Percentiles rank a stretch among this genome's conserved stretches.
phyloP scores from a whole-genome alignment of 1,140 invertebrate species.

The Euglossa dilemma region DNA sequence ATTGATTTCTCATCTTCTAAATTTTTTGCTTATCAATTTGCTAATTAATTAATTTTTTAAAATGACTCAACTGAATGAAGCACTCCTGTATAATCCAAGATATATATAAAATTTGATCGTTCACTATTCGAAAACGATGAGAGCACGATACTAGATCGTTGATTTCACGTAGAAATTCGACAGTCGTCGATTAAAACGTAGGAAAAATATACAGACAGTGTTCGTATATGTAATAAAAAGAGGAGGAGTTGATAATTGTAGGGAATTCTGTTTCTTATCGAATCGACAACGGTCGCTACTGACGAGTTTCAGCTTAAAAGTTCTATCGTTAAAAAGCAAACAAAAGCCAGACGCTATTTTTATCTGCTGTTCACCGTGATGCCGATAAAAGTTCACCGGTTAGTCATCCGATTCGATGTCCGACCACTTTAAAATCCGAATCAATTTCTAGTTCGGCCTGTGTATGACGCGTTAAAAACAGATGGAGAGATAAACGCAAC shows the following conservation, averaged over 20 bases:
- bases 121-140: too few species aligned
- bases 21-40: too few species aligned
- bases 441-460: neutral
- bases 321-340: constrained; percentile 38
- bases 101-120: too few species aligned
- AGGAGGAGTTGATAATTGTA: neutral
- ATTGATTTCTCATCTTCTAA: too few species aligned
- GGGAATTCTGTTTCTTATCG: constrained; percentile 9
- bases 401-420: constrained; percentile 22
- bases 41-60: too few species aligned
- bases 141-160: too few species aligned
- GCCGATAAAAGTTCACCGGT: constrained; percentile 42
- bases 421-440: neutral
- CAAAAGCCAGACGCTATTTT: constrained; percentile 37
- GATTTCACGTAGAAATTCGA: too few species aligned
- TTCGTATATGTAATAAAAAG: neutral
- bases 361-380: constrained; percentile 25
- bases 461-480: neutral
- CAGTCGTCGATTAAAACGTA: neutral
- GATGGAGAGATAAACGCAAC: neutral
- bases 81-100: too few species aligned
- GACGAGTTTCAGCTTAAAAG: neutral
- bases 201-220: neutral
- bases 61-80: too few species aligned
- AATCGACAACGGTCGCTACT: neutral